Evolutionary conservation across 2,113 vertebrate species (phyloP).

Genomic region (Platysternon megacephalum): DNA sequence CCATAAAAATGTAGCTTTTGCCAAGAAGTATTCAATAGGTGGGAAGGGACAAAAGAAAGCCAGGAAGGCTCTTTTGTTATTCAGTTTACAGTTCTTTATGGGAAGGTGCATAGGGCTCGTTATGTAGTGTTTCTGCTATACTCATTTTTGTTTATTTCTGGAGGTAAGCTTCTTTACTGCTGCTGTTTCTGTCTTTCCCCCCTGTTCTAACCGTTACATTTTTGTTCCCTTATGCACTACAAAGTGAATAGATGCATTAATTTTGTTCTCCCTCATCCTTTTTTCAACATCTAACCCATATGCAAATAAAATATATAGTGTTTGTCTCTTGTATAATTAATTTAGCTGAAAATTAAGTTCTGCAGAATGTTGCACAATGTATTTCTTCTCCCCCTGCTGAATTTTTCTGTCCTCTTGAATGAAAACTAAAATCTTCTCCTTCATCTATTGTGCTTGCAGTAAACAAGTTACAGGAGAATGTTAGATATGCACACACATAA

Average conservation of each 20-base stretch:
- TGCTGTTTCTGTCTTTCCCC: not conserved
- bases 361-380: constrained; percentile 15
- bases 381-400: constrained; percentile 2
- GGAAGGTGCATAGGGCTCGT: not conserved
- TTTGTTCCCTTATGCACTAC: not conserved
- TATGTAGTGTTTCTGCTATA: not conserved
- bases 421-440: constrained; percentile 36
- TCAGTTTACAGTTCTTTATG: not conserved
- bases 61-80: not conserved
- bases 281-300: not conserved
- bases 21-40: constrained; percentile 8
- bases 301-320: not conserved
- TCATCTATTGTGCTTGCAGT: constrained; percentile 17
- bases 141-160: not conserved
- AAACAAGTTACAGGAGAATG: not conserved
- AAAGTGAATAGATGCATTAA: not conserved
- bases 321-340: not conserved
- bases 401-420: constrained; percentile 31
- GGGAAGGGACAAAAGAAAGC: not conserved
- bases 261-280: not conserved
- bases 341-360: constrained; percentile 37
- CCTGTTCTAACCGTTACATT: constrained; percentile 24
- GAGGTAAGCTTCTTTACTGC: not conserved
- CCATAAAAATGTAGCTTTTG: not conserved
- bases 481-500: not conserved